phyloP scores from a whole-genome alignment of 1,140 invertebrate genomes.

The Neoseiulus cucumeris region DNA sequence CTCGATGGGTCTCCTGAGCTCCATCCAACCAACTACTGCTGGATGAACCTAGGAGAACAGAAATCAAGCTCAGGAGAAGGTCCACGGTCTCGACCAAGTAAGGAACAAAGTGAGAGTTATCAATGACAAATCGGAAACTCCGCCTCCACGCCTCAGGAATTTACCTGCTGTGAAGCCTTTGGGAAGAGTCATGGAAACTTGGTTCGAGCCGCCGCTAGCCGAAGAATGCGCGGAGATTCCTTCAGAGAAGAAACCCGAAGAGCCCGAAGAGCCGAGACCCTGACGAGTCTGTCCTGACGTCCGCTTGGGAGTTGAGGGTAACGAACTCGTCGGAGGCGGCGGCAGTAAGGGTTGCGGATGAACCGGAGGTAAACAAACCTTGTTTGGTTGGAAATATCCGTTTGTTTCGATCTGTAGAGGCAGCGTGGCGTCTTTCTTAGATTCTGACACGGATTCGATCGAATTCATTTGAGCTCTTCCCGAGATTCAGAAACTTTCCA shows the following conservation, averaged over 20 bases:
- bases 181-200: neutral
- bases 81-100: no score
- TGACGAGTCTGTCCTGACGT: neutral
- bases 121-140: no score
- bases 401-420: neutral
- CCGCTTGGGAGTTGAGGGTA: constrained; percentile 5
- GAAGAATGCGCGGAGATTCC: neutral
- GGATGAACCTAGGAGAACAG: no score
- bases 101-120: no score
- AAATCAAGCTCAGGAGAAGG: no score
- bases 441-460: no score
- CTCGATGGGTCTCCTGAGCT: no score
- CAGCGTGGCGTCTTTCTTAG: neutral
- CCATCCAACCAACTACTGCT: no score
- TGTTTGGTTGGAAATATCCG: neutral
- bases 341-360: neutral
- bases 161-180: constrained; percentile 8
- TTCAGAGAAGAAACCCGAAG: neutral
- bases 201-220: neutral
- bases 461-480: no score
- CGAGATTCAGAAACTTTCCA: no score
- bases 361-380: neutral
- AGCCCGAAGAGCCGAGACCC: neutral
- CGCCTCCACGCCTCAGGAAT: no score
- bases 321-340: constrained; percentile 9